These are phyloP conservation scores for Drosophila sechellia DNA, from an alignment of 1,140 invertebrate genomes.

Conservation along the genomic window DNA sequence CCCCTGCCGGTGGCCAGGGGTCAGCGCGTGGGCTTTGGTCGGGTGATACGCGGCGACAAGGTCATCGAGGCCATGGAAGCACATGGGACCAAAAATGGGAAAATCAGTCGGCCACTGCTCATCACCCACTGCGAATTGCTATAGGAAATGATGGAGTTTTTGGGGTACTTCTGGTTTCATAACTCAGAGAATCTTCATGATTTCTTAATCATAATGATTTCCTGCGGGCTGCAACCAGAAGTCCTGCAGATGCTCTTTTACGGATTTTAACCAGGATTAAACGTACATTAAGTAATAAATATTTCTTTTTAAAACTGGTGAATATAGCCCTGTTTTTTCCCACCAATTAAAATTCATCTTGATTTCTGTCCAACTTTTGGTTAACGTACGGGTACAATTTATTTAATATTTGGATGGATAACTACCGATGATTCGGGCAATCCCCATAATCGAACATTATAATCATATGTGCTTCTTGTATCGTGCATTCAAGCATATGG, in stretches of 20 bases:
- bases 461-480: constrained; percentile 77
- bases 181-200: neutral
- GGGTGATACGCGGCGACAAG: constrained; percentile 41
- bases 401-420: constrained; percentile 23
- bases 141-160: constrained; percentile 1
- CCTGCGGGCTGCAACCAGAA: neutral
- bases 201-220: too few relatives aligned
- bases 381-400: constrained; percentile 26
- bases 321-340: neutral
- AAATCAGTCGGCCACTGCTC: constrained; percentile 25
- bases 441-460: constrained; percentile 29
- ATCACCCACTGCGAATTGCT: constrained; percentile 47
- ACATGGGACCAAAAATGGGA: constrained; percentile 50
- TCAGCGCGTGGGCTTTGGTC: constrained; percentile 59
- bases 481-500: constrained; percentile 42
- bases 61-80: constrained; percentile 43
- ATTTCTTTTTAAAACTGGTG: too few relatives aligned
- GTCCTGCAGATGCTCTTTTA: neutral
- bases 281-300: too few relatives aligned
- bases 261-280: too few relatives aligned
- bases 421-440: constrained; percentile 26
- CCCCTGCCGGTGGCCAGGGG: constrained; percentile 51
- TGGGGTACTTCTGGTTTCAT: neutral
- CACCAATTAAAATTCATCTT: neutral
- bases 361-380: neutral